These are phyloP conservation scores for Chauna torquata DNA, from an alignment of 2,113 vertebrate species.

Conservation along the genomic window DNA sequence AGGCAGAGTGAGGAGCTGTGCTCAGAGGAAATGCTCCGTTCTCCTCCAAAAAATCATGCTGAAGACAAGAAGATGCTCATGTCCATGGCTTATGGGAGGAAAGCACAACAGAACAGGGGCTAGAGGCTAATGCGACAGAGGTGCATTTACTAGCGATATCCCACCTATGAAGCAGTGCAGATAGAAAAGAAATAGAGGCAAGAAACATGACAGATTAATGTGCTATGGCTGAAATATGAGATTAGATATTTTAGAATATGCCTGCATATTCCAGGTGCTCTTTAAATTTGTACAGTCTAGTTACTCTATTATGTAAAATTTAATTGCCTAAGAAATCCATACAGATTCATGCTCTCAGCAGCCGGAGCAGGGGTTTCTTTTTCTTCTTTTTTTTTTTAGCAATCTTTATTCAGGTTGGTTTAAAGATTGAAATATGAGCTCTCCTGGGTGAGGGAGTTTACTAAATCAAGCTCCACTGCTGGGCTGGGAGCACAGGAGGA, in stretches of 20 bases:
- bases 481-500: background rate
- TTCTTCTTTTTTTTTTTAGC: background rate
- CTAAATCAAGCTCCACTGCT: background rate
- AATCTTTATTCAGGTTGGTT: background rate
- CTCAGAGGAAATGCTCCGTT: background rate
- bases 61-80: background rate
- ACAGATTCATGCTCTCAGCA: background rate
- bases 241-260: slow-evolving; percentile 41
- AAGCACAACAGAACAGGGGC: background rate
- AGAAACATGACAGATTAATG: slow-evolving; percentile 47
- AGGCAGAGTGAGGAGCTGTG: background rate
- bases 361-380: background rate
- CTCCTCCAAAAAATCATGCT: background rate
- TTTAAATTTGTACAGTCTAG: slow-evolving; percentile 29
- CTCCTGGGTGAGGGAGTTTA: background rate
- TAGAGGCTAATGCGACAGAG: accelerated
- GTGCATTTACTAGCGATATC: background rate
- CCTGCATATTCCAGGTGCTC: slow-evolving; percentile 39
- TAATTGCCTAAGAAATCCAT: slow-evolving; percentile 55
- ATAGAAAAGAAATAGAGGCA: background rate
- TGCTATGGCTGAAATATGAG: slow-evolving; percentile 36
- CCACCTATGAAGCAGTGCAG: background rate
- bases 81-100: background rate
- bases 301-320: slow-evolving; percentile 45
- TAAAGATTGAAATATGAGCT: slow-evolving; percentile 10